Percentiles rank a stretch among this genome's conserved stretches.
phyloP scores from a whole-genome alignment of 2,888 invertebrate species.

The Malthinus seriepunctatus region DNA sequence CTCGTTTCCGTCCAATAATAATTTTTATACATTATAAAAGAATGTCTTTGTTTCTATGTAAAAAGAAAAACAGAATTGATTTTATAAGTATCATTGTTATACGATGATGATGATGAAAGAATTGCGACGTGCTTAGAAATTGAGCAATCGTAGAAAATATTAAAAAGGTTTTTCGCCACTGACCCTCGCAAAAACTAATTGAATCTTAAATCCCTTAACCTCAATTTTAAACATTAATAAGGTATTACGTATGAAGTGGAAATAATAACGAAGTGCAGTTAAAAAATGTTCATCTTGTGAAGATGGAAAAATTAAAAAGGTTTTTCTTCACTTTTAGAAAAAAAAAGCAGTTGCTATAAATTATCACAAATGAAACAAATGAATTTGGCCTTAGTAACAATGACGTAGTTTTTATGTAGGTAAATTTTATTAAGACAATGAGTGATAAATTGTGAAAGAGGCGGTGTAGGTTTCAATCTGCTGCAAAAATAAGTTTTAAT shows the following conservation, averaged over 20 bases:
- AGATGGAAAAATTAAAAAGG: no score
- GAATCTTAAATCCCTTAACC: no score
- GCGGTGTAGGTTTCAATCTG: conserved; percentile 25
- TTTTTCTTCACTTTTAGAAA: no score
- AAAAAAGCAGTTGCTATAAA: no score
- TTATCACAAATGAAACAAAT: not conserved
- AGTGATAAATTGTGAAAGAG: conserved; percentile 23
- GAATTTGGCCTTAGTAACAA: conserved; percentile 25
- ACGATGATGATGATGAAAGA: conserved; percentile 10
- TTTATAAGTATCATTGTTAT: conserved; percentile 26
- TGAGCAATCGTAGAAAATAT: not conserved
- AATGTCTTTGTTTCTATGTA: conserved; percentile 37
- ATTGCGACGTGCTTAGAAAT: conserved; percentile 29
- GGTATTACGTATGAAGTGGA: no score
- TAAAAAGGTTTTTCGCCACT: no score
- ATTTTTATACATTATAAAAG: conserved; percentile 32
- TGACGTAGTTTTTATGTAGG: conserved; percentile 13
- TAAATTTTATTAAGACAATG: conserved; percentile 25
- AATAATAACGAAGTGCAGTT: no score
- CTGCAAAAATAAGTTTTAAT: conserved; percentile 11
- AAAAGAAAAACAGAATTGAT: conserved; percentile 32
- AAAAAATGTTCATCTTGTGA: no score
- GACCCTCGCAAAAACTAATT: no score
- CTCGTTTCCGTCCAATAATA: conserved; percentile 33
- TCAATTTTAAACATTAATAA: no score